A percentile compares a stretch with the other conserved stretches of the same genome.
phyloP scores from a whole-genome alignment of 2,113 vertebrate species.

The Corythornis cristatus region DNA sequence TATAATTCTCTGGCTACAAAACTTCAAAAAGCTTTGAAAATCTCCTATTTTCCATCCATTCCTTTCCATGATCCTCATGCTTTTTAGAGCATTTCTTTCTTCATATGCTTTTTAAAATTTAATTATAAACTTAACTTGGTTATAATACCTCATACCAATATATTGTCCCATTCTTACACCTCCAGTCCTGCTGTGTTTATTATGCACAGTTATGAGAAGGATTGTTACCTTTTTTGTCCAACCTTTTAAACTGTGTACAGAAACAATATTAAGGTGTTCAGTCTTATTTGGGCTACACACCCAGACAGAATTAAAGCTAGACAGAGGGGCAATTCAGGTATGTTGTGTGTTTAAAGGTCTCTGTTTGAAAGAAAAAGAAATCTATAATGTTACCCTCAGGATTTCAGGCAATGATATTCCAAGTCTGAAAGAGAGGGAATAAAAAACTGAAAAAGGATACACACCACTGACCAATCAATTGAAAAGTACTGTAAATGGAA shows the following conservation, averaged over 20 bases:
- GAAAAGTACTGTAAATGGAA: constrained; percentile 47
- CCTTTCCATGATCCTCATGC: not conserved
- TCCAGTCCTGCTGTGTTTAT: not conserved
- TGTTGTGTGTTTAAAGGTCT: constrained; percentile 31
- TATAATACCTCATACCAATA: constrained; percentile 1
- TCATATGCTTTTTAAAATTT: not conserved
- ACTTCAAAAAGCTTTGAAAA: constrained; percentile 3
- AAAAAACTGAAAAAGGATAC: constrained; percentile 51
- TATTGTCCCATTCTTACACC: not conserved
- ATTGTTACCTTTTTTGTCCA: not conserved
- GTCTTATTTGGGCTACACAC: not conserved
- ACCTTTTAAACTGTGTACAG: constrained; percentile 20
- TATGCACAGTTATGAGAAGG: not conserved
- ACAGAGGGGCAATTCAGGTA: not conserved
- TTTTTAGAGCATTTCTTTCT: constrained; percentile 24
- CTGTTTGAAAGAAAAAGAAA: constrained; percentile 46
- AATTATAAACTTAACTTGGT: not conserved
- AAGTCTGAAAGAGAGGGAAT: constrained; percentile 39
- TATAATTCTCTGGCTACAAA: constrained; percentile 27
- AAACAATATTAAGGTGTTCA: not conserved
- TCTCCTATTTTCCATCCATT: not conserved
- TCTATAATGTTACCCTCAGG: constrained; percentile 47
- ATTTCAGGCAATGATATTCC: constrained; percentile 56
- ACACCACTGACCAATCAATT: constrained; percentile 58
- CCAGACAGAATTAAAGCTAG: constrained; percentile 11